Percentiles rank a stretch among this genome's conserved stretches.
phyloP scores from a whole-genome alignment of 37 sponge, comb jelly and placozoan species.

The Diacarnus erythraeanus region DNA sequence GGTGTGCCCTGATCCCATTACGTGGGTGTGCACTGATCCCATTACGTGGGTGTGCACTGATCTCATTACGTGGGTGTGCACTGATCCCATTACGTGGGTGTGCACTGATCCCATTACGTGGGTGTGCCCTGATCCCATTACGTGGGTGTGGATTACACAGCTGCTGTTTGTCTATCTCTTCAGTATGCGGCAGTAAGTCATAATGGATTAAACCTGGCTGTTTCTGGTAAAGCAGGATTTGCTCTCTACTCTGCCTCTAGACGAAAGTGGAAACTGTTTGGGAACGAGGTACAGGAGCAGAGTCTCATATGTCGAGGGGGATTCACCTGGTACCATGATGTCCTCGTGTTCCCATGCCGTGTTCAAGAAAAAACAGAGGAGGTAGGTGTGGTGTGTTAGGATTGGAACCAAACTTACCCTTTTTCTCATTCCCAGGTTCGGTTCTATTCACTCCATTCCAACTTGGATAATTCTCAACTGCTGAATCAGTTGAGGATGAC shows the following conservation, averaged over 20 bases:
- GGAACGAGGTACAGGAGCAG: constrained; percentile 85
- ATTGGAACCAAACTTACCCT: background rate
- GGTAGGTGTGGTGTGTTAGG: constrained; percentile 27
- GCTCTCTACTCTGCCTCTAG: constrained; percentile 52
- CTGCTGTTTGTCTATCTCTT: background rate
- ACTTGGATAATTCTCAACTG: constrained; percentile 73
- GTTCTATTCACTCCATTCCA: constrained; percentile 77
- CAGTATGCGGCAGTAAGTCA: constrained; percentile 74
- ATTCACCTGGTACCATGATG: constrained; percentile 83
- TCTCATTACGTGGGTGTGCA: too few relatives aligned
- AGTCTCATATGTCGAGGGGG: constrained; percentile 79
- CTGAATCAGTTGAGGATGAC: constrained; percentile 34
- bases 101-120: too few relatives aligned
- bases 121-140: too few relatives aligned
- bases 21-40: too few relatives aligned
- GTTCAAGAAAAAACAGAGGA: constrained; percentile 58
- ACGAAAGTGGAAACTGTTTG: constrained; percentile 90
- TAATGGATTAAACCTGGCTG: constrained; percentile 59
- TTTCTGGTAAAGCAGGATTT: constrained; percentile 71
- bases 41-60: too few relatives aligned
- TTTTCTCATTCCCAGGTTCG: constrained; percentile 48
- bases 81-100: too few relatives aligned
- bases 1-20: too few relatives aligned
- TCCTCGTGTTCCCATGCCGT: constrained; percentile 73
- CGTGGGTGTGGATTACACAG: too few relatives aligned